These are phyloP conservation scores for Leptobrachium ailaonicum DNA, from an alignment of 2,113 vertebrate species.

Conservation along the genomic window DNA sequence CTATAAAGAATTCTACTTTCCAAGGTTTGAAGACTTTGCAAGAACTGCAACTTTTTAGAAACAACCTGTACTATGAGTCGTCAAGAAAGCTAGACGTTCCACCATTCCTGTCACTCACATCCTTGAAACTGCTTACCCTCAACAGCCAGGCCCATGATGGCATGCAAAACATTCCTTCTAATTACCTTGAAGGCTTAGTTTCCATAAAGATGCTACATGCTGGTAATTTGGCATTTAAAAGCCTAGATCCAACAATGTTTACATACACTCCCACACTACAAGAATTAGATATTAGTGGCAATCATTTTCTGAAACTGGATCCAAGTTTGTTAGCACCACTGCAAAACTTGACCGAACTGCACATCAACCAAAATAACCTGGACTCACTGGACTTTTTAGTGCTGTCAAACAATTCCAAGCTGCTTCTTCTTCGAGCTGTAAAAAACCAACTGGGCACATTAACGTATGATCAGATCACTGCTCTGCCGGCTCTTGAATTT, in stretches of 20 bases:
- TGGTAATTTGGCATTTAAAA: constrained; percentile 52
- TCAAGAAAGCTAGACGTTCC: constrained; percentile 5
- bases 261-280: constrained; percentile 57
- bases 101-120: constrained; percentile 62
- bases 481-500: constrained; percentile 58
- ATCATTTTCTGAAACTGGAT: constrained; percentile 54
- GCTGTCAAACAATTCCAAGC: constrained; percentile 53
- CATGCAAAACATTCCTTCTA: constrained; percentile 50
- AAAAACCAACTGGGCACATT: constrained; percentile 60
- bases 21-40: constrained; percentile 57
- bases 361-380: constrained; percentile 55
- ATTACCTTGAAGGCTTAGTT: constrained; percentile 68
- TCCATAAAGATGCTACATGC: constrained; percentile 57
- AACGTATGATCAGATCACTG: constrained; percentile 24
- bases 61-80: constrained; percentile 55
- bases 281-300: constrained; percentile 63
- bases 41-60: constrained; percentile 57
- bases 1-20: constrained; percentile 45
- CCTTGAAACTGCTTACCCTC: constrained; percentile 55
- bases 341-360: constrained; percentile 58
- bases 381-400: constrained; percentile 63
- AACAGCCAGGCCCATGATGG: constrained; percentile 52
- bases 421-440: constrained; percentile 59
- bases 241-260: constrained; percentile 57
- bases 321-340: constrained; percentile 58